Conservation (phyloP, 2,888 invertebrate genomes). For the Caenorhabditis japonica region DNA sequence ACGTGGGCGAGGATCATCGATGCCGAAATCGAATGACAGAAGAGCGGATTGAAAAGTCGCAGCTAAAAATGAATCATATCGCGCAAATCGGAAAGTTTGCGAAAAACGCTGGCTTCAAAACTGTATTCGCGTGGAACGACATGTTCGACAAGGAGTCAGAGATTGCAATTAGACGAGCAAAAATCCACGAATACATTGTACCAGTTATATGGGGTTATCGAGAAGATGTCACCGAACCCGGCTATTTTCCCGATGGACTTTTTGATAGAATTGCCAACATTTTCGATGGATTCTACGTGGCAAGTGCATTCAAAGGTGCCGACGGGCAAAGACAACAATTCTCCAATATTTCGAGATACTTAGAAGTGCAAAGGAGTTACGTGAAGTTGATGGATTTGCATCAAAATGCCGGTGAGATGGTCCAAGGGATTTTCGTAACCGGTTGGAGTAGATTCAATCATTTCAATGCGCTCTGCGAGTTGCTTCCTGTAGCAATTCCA, state of each 20-base stretch:
- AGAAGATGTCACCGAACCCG: constrained; percentile 64
- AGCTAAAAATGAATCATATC: constrained; percentile 83
- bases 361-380: constrained; percentile 85
- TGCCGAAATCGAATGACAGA: constrained; percentile 29
- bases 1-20: constrained; percentile 79
- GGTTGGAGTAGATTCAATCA: constrained; percentile 79
- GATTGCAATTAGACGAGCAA: constrained; percentile 49
- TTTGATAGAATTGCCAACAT: constrained; percentile 77
- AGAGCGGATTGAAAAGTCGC: constrained; percentile 19
- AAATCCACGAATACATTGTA: constrained; percentile 30
- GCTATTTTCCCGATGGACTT: constrained; percentile 73
- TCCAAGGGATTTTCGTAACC: constrained; percentile 73
- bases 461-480: constrained; percentile 79
- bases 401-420: constrained; percentile 19
- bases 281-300: constrained; percentile 86
- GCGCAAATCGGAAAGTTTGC: constrained; percentile 60
- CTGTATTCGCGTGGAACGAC: constrained; percentile 75
- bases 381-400: constrained; percentile 77
- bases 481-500: constrained; percentile 78
- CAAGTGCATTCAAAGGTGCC: constrained; percentile 89
- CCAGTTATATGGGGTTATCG: constrained; percentile 73
- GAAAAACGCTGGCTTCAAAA: constrained; percentile 56
- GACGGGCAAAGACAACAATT: constrained; percentile 85
- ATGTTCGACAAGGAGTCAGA: constrained; percentile 69
- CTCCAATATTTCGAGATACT: constrained; percentile 83